Evolutionary conservation across 2,113 vertebrate species (phyloP), one percentile per base, ranked within the genome.

Genomic region (Seriola quinqueradiata): DNA sequence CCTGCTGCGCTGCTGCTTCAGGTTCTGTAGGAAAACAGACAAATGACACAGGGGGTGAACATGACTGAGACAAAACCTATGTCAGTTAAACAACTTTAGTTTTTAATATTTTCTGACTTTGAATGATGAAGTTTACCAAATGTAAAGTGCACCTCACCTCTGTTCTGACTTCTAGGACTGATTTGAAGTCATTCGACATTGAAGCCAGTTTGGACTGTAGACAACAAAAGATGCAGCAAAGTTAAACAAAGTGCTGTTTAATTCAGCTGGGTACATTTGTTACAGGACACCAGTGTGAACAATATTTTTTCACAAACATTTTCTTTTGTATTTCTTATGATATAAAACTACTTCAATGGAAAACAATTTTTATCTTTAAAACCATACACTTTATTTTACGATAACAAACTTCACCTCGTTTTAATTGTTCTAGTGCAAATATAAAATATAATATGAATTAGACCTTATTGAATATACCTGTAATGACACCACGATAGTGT

Each of bases 161-260:
- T 65, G 97, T 98, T 93, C 97, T 95, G 75, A 98, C 97, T 95
- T 98, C 97, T 70, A 98, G 91, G 69, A 98, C 97, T 0, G 97
- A 97, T 86, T 98, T 98, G 92, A 98, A 98, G 92, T 98, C 96
- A 63, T 98, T 98, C 72, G 97, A 98, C 96, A 98, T 98, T 2
- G 96, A 97, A 10, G 97, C 97, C 89, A 98, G 86, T 90, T 97
- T 97, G 8, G 97, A 98, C 97, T 98, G 92, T 67, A 6, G 91
- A 93, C 21, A 70, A 67, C 82, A 90, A 36, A 70, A 79, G 16
- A 63, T 4, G 48, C 1, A 60, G 28, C 5, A 54, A 28, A 9
- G n/a, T 69, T 50, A 23, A 52, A 58, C 9, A 60, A 25, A 42
- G 5, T 54, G 7, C 7, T 52, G 11, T 17, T 57, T 28, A 11